Evolutionary conservation across 2,113 vertebrate species (phyloP).

Genomic region (Cavia aperea): DNA sequence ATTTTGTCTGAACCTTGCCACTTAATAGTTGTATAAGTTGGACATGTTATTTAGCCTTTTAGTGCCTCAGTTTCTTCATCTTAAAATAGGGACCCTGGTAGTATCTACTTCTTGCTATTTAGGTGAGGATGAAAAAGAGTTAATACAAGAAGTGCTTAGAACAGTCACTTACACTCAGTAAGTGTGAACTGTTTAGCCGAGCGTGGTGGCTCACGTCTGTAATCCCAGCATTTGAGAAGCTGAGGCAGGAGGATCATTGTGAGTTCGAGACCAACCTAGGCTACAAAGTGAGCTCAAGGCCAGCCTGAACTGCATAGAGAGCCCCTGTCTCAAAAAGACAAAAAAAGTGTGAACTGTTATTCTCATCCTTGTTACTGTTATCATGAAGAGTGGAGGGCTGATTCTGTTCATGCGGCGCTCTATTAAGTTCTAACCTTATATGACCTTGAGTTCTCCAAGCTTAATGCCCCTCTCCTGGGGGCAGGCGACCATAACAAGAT

Average conservation of each 20-base stretch:
- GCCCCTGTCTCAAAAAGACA: no score
- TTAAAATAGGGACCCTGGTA: neutral
- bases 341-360: neutral
- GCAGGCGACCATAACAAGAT: neutral
- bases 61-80: neutral
- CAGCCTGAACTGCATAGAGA: no score
- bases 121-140: neutral
- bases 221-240: no score
- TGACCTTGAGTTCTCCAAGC: slow-evolving; percentile 1
- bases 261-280: no score
- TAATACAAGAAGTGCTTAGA: neutral
- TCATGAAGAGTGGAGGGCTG: neutral
- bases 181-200: neutral
- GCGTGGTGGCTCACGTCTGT: no score
- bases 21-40: neutral
- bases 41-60: neutral
- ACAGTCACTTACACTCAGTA: neutral
- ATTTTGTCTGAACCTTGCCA: slow-evolving; percentile 9
- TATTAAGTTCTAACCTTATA: neutral
- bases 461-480: neutral
- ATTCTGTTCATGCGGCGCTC: neutral
- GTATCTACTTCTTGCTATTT: neutral
- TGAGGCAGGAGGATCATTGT: no score
- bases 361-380: neutral
- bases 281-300: no score